A percentile compares a stretch with the other conserved stretches of the same genome.
These are phyloP conservation scores for Nemurella pictetii DNA, from an alignment of 2,888 invertebrate species.

Conservation along the genomic window DNA sequence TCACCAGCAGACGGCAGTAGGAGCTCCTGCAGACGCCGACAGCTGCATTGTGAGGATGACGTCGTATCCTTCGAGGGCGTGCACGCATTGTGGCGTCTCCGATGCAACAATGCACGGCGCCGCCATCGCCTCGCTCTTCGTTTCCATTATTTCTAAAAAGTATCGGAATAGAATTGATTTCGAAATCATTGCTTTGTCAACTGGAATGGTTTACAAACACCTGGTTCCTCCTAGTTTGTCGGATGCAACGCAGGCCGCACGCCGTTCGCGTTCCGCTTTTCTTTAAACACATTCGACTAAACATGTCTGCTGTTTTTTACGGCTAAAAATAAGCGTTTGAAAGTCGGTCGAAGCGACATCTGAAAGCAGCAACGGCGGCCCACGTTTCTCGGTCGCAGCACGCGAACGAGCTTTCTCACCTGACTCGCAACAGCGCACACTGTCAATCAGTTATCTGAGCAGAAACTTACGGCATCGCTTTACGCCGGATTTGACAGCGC, in stretches of 20 bases:
- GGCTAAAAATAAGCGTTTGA: slow-evolving; percentile 10
- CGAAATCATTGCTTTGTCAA: slow-evolving; percentile 16
- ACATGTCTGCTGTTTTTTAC: not conserved
- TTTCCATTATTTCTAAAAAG: slow-evolving; percentile 19
- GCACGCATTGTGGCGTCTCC: slow-evolving; percentile 30
- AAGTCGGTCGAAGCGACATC: slow-evolving; percentile 21
- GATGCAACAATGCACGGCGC: not conserved
- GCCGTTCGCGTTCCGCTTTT: not conserved
- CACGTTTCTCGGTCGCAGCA: not conserved
- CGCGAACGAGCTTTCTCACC: not conserved
- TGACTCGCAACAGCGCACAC: not conserved
- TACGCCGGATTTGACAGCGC: not conserved
- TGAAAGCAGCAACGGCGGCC: too few species aligned
- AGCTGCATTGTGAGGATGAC: slow-evolving; percentile 41
- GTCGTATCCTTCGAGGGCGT: slow-evolving; percentile 42
- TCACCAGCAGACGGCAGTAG: slow-evolving; percentile 42
- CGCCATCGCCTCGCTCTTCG: slow-evolving; percentile 1
- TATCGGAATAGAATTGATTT: slow-evolving; percentile 16
- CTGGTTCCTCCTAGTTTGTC: not conserved
- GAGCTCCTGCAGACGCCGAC: slow-evolving; percentile 40
- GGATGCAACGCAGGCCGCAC: not conserved
- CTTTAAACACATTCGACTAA: slow-evolving; percentile 12
- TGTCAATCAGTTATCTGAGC: not conserved
- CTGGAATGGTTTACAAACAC: not conserved
- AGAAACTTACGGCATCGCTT: not conserved